A percentile compares a stretch with the other conserved stretches of the same genome.
Conservation (phyloP, 2,797 vertebrate genomes). For the Leptoclinus maculatus region DNA sequence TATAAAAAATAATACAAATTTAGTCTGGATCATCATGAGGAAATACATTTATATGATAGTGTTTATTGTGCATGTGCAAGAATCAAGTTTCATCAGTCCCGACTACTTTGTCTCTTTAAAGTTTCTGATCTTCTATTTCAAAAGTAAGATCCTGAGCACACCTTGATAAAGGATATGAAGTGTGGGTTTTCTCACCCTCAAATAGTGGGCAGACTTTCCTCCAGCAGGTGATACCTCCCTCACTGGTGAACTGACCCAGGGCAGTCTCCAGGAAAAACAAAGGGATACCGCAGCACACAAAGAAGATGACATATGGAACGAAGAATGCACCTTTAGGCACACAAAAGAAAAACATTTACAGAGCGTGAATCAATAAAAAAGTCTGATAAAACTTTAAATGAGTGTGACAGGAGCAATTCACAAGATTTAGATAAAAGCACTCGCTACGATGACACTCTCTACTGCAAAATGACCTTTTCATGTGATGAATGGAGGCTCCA, state of each 20-base stretch:
- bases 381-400: neutral
- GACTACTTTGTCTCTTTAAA: neutral
- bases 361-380: neutral
- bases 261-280: slow-evolving; percentile 99
- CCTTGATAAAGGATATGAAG: neutral
- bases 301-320: slow-evolving; percentile 98
- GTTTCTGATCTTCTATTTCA: neutral
- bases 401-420: neutral
- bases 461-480: slow-evolving; percentile 52
- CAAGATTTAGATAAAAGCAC: neutral
- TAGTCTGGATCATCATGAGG: neutral
- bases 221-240: slow-evolving; percentile 99
- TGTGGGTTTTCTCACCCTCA: slow-evolving; percentile 87
- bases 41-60: neutral
- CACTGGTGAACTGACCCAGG: slow-evolving; percentile 97
- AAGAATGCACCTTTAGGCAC: slow-evolving; percentile 93
- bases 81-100: neutral
- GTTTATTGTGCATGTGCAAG: neutral
- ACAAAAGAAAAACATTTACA: slow-evolving; percentile 23
- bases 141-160: neutral
- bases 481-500: slow-evolving; percentile 14
- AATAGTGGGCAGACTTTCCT: slow-evolving; percentile 97
- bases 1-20: neutral
- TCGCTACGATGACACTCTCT: slow-evolving; percentile 1
- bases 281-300: slow-evolving; percentile 97